These are phyloP conservation scores for Theodoxus fluviatilis DNA, from an alignment of 2,888 invertebrate genomes.

Conservation along the genomic window DNA sequence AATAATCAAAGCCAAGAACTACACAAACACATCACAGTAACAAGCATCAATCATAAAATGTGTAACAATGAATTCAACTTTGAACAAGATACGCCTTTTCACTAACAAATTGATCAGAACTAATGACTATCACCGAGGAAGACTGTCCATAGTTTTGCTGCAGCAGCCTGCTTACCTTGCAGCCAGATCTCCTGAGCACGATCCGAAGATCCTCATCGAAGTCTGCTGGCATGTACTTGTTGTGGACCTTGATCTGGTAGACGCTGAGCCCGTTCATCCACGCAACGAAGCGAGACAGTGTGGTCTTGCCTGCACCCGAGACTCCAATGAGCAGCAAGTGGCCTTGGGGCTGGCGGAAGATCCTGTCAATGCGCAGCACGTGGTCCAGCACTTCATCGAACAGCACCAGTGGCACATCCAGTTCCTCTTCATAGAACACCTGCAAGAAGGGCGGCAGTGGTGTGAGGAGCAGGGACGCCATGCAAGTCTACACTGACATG, in stretches of 20 bases:
- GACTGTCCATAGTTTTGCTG: too few species aligned
- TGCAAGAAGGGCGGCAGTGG: constrained; percentile 51
- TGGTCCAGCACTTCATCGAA: constrained; percentile 99
- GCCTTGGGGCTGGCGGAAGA: constrained; percentile 98
- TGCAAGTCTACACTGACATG: neutral
- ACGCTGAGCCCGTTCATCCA: constrained; percentile 99
- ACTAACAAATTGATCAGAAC: too few species aligned
- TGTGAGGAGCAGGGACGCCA: too few species aligned
- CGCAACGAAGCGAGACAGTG: constrained; percentile 97
- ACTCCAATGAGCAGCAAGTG: constrained; percentile 97
- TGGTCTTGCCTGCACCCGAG: constrained; percentile 98
- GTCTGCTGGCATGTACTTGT: constrained; percentile 97
- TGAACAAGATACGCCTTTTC: too few species aligned
- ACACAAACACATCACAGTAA: too few species aligned
- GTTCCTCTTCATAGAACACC: constrained; percentile 98
- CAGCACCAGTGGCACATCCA: constrained; percentile 96
- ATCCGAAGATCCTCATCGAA: constrained; percentile 96
- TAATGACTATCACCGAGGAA: too few species aligned
- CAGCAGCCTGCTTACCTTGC: constrained; percentile 66
- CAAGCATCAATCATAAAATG: too few species aligned
- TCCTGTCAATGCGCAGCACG: constrained; percentile 96
- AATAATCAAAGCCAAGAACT: too few species aligned
- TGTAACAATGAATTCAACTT: too few species aligned
- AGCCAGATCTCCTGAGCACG: constrained; percentile 69
- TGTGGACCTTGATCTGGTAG: constrained; percentile 99